Base-by-base conservation (phyloP, 2,797 vertebrate species). In the Percopsis omiscomaycus region DNA sequence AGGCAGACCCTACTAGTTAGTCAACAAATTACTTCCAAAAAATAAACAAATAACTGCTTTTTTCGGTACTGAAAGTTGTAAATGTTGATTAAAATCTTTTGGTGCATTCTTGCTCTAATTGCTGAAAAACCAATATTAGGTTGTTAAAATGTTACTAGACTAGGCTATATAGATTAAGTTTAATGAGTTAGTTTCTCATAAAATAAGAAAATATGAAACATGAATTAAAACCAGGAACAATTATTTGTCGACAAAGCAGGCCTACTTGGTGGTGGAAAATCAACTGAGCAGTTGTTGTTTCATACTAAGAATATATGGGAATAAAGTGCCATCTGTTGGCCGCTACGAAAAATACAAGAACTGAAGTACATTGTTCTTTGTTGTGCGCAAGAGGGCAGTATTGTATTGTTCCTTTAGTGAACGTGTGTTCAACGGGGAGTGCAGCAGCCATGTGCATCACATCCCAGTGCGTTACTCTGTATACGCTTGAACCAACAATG, bases 281-380 rank as follows among this genome's bases (percentile, higher is more conserved):
- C 8, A 42, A 2, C 8, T 22, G 22, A 22, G 22, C 1, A 8
- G 37, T 42, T 42, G 37, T 3, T 42, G 4, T 3, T 27, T 48
- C 22, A 63, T 44, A 49, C 3, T 50, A 2, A 5, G 3, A 59
- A 61, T 44, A 5, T 2, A 2, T 85, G 42, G 69, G 68, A 29
- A 12, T 16, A 52, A 15, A 68, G 84, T 79, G 3, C 80, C 83
- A 84, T 70, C 88, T 87, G 8, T 32, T 81, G 86, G 81, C 47
- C 47, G 54, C 30, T 2, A 13, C 16, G 16, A 37, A 32, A 67
- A 77, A 5, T 28, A 22, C 46, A 56, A 1, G 6, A 8, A 3
- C n/a, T 5, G 22, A 15, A n/a, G 13, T n/a, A 54, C 59, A 56
- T 1, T 69, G 48, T 47, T 5, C 2, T 1, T 1, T 0, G 10